Evolutionary conservation across 2,888 invertebrate genomes (phyloP).

Genomic region (Heterodera filipjevi): DNA sequence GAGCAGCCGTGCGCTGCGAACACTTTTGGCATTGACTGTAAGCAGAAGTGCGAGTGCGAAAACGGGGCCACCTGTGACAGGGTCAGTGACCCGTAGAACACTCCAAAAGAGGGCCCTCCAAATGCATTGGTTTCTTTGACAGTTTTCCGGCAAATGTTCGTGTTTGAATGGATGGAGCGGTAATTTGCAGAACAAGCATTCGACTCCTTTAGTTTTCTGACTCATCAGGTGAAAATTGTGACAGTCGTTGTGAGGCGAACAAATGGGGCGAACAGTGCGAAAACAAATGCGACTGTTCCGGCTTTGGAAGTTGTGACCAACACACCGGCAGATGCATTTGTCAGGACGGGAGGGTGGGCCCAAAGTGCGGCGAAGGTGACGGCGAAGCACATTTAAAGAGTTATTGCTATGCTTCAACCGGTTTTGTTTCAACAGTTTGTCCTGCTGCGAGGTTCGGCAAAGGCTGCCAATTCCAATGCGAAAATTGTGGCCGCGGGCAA

Average conservation of each 20-base stretch:
- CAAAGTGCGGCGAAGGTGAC: constrained; percentile 50
- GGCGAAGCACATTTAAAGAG: not conserved
- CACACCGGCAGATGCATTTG: constrained; percentile 41
- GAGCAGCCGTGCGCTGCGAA: constrained; percentile 47
- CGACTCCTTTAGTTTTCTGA: not conserved
- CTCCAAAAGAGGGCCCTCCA: too few species aligned
- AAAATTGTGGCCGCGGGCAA: constrained; percentile 44
- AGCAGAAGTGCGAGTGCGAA: constrained; percentile 38
- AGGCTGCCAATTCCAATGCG: constrained; percentile 47
- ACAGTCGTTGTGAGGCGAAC: constrained; percentile 40
- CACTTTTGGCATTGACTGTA: constrained; percentile 53
- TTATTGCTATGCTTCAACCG: not conserved
- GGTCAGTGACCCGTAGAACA: not conserved
- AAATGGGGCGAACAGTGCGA: constrained; percentile 49
- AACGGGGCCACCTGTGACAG: constrained; percentile 43
- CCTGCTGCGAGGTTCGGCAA: constrained; percentile 47
- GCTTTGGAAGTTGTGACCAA: constrained; percentile 50
- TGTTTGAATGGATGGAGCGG: constrained; percentile 10
- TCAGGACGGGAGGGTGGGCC: constrained; percentile 51
- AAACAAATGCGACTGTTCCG: constrained; percentile 53
- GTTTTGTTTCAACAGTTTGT: constrained; percentile 44
- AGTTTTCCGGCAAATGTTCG: constrained; percentile 24
- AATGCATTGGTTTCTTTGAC: not conserved
- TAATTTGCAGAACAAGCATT: too few species aligned
- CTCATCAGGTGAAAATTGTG: constrained; percentile 35